A percentile compares a stretch with the other conserved stretches of the same genome.
Evolutionary conservation across 2,888 invertebrate species (phyloP).

Genomic region (Allygus modestus): DNA sequence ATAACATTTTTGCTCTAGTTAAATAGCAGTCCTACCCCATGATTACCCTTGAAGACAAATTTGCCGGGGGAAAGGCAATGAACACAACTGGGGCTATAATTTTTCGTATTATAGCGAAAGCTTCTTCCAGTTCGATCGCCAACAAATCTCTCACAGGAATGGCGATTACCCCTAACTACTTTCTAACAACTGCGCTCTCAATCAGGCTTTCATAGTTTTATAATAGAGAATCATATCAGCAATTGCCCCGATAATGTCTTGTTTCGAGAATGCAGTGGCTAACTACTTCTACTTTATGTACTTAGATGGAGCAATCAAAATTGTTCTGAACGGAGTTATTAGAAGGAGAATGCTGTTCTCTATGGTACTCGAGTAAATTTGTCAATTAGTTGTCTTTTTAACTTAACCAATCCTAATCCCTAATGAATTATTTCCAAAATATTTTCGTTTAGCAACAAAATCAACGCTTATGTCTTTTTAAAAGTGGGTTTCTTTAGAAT

Average conservation of each 20-base stretch:
- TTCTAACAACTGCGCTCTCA: not conserved
- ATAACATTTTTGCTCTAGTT: too few relatives aligned
- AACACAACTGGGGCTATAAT: not conserved
- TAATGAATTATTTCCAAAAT: too few relatives aligned
- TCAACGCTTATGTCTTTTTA: too few relatives aligned
- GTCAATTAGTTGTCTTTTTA: too few relatives aligned
- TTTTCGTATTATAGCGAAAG: not conserved
- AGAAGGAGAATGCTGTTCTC: too few relatives aligned
- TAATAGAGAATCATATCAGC: not conserved
- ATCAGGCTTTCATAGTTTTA: not conserved
- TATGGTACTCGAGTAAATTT: too few relatives aligned
- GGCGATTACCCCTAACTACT: not conserved
- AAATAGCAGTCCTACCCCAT: too few relatives aligned
- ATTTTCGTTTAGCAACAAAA: too few relatives aligned
- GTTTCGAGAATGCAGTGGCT: not conserved
- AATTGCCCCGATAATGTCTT: not conserved
- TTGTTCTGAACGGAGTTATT: not conserved
- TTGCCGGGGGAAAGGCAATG: not conserved
- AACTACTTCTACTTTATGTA: not conserved
- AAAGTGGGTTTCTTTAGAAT: too few relatives aligned
- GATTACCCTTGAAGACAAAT: not conserved
- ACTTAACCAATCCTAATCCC: too few relatives aligned
- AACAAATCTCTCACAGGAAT: not conserved
- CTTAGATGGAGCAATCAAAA: not conserved
- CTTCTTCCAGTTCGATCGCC: not conserved